phyloP scores from a whole-genome alignment of 23 tunicate species.

The Halocynthia roretzi region DNA sequence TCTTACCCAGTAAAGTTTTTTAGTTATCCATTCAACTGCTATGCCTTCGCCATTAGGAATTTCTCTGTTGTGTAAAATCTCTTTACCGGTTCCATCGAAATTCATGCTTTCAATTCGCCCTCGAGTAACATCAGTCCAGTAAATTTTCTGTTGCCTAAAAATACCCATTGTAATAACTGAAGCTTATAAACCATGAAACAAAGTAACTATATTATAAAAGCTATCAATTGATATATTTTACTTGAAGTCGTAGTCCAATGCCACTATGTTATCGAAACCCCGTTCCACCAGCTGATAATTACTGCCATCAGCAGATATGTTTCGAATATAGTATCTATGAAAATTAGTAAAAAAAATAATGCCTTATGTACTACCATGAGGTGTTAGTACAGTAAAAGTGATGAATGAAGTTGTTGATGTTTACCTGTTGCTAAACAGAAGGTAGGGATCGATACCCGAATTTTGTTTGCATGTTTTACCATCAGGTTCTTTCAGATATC shows the following conservation, averaged over 20 bases:
- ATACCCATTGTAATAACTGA: background rate
- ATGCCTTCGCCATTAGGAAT: conserved; percentile 73
- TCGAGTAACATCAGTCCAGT: conserved; percentile 58
- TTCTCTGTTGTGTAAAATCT: conserved; percentile 38
- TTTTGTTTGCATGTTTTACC: conserved; percentile 62
- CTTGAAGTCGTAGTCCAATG: conserved; percentile 71
- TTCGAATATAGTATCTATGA: conserved; percentile 76
- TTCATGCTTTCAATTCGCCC: conserved; percentile 60
- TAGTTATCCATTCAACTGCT: conserved; percentile 83
- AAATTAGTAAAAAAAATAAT: background rate
- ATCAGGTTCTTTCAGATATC: conserved; percentile 74
- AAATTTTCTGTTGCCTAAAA: conserved; percentile 37
- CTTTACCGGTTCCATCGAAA: conserved; percentile 61
- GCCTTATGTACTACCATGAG: background rate
- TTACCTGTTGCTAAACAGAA: conserved; percentile 75
- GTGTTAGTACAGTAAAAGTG: no score
- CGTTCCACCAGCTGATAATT: conserved; percentile 49
- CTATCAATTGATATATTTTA: background rate
- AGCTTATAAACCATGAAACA: background rate
- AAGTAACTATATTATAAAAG: background rate
- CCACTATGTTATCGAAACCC: conserved; percentile 44
- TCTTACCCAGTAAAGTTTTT: conserved; percentile 71
- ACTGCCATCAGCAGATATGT: conserved; percentile 55
- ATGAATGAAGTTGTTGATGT: no score
- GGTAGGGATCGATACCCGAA: conserved; percentile 67